Conservation (phyloP, 2,888 invertebrate species). For the Synergus itoensis region DNA sequence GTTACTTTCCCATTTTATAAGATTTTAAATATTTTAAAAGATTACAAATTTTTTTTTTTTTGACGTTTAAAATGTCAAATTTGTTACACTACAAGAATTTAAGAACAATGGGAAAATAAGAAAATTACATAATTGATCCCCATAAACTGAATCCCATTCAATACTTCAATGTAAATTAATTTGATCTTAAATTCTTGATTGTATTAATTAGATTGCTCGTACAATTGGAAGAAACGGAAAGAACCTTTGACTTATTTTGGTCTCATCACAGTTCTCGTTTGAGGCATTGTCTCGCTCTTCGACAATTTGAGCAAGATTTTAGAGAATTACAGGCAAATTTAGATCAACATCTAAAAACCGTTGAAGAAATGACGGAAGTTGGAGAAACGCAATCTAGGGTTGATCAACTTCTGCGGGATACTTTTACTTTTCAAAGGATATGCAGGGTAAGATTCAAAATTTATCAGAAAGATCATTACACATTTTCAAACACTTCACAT, state of each 20-base stretch:
- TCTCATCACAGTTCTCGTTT: slow-evolving; percentile 93
- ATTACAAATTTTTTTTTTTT: too few relatives aligned
- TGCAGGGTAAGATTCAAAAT: slow-evolving; percentile 79
- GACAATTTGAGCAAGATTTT: slow-evolving; percentile 97
- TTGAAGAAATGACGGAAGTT: slow-evolving; percentile 92
- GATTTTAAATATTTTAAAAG: too few relatives aligned
- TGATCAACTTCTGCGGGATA: slow-evolving; percentile 88
- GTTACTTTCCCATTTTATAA: too few relatives aligned
- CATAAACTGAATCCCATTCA: not conserved
- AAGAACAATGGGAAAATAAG: too few relatives aligned
- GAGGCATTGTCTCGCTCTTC: slow-evolving; percentile 92
- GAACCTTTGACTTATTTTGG: slow-evolving; percentile 97
- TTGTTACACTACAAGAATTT: not conserved
- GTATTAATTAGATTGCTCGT: slow-evolving; percentile 86
- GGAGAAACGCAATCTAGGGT: slow-evolving; percentile 92
- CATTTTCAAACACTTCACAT: slow-evolving; percentile 36
- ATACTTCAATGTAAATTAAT: not conserved
- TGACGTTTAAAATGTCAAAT: not conserved
- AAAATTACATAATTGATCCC: not conserved
- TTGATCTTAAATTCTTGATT: slow-evolving; percentile 1
- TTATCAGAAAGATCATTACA: slow-evolving; percentile 28
- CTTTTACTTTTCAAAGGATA: slow-evolving; percentile 87
- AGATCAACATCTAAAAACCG: slow-evolving; percentile 88
- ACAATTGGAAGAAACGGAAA: slow-evolving; percentile 96
- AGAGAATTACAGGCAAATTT: slow-evolving; percentile 91